Base-by-base conservation (phyloP, 2,888 invertebrate genomes). In the Tuta absoluta region DNA sequence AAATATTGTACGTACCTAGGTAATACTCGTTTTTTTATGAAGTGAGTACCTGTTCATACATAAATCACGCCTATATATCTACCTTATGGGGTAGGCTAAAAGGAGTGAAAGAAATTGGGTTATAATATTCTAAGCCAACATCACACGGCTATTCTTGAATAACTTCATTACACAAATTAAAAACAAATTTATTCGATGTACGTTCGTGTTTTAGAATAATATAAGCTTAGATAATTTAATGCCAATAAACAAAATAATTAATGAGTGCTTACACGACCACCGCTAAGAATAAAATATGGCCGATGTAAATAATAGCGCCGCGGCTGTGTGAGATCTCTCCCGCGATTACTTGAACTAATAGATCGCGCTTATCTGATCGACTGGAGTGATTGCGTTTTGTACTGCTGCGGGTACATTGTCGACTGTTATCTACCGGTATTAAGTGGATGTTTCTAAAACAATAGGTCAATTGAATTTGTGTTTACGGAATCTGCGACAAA, bases 331-430 rank as follows among this genome's bases (percentile, higher is more conserved):
- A 76, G 80, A 84, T 82, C 74, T 78, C 82, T 74, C 71, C 67
- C 70, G 65, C 76, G 80, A 82, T 84, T 77, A 76, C 74, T 67
- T 71, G 67, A 77, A 75, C 74, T 77, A 80, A 81, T 80, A 81
- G 80, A 83, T 79, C 79, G 81, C 81, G 76, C 72, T 73, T 84
- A 86, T 86, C 85, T 79, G 67, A 67, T 73, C 72, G 78, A 82
- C 83, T 81, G 81, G 79, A 84, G 80, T 84, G 86, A 86, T 86
- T 83, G 82, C 80, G 68, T 80, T 82, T 78, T 80, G 33, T 45
- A n/a, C 48, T 10, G 7, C 57, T 28, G n/a, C 33, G 10, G 37
- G 21, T 59, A 24, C 21, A 45, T 23, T 45, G 23, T 60, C 19
- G 38, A 23, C 3, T 59, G 21, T 59, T 58, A 33, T 23, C 38